These are phyloP conservation scores for Coecobrya sp. DNA, from an alignment of 2,888 invertebrate species.

Conservation along the genomic window DNA sequence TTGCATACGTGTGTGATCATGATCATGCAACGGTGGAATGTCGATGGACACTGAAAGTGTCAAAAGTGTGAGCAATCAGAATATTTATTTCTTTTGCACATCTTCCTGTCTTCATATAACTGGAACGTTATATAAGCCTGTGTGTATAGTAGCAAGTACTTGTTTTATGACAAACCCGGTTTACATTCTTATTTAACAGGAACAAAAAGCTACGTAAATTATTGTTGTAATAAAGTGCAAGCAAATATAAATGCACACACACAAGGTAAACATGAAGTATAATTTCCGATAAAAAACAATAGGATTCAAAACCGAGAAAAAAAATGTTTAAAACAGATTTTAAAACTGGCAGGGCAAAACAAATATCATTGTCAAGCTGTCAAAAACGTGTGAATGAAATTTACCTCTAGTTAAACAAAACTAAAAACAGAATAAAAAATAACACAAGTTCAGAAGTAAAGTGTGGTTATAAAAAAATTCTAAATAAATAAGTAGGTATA, in stretches of 20 bases:
- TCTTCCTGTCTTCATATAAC: background rate
- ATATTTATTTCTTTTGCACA: slow-evolving; percentile 14
- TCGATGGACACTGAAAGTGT: slow-evolving; percentile 53
- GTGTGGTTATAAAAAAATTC: slow-evolving; percentile 27
- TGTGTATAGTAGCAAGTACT: too few relatives aligned
- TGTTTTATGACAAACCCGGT: too few relatives aligned
- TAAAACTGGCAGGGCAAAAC: slow-evolving; percentile 16
- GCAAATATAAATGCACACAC: background rate
- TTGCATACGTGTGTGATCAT: slow-evolving; percentile 46
- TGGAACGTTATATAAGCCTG: background rate
- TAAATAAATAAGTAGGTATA: slow-evolving; percentile 31
- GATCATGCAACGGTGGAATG: slow-evolving; percentile 59
- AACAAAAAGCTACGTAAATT: too few relatives aligned
- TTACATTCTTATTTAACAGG: too few relatives aligned
- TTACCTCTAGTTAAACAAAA: background rate
- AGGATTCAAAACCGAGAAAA: background rate
- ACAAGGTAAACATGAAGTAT: background rate
- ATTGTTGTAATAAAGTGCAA: too few relatives aligned
- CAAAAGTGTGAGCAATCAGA: slow-evolving; percentile 56
- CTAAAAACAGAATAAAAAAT: slow-evolving; percentile 31
- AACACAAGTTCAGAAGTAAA: background rate
- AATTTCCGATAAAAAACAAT: background rate
- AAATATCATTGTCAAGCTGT: slow-evolving; percentile 1
- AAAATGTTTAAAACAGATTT: slow-evolving; percentile 32
- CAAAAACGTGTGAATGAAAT: slow-evolving; percentile 22